phyloP scores from a whole-genome alignment of 2,113 vertebrate genomes.

The Monarcha castaneiventris region DNA sequence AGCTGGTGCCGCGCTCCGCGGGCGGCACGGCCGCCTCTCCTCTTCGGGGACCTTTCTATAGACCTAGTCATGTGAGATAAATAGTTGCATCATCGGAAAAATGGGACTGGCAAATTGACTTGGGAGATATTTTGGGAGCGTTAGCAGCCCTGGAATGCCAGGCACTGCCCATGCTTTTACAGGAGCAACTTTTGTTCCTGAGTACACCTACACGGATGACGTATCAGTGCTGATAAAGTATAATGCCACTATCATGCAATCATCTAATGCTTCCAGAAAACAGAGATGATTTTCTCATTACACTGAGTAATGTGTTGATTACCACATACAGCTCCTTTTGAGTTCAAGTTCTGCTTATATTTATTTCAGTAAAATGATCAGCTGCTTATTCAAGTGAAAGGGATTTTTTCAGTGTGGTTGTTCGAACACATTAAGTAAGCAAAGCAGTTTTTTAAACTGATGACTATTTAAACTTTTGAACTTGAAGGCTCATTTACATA shows the following conservation, averaged over 20 bases:
- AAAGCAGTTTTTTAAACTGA: neutral
- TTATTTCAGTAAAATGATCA: conserved; percentile 20
- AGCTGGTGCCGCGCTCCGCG: conserved; percentile 8
- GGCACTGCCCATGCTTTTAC: neutral
- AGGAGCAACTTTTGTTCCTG: neutral
- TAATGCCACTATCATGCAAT: conserved; percentile 1
- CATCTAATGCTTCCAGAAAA: conserved; percentile 19
- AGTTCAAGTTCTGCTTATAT: conserved; percentile 17
- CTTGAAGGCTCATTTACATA: neutral
- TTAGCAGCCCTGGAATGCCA: conserved; percentile 52
- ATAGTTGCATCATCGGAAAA: conserved; percentile 75
- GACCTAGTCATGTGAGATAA: conserved; percentile 81
- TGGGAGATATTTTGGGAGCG: conserved; percentile 39
- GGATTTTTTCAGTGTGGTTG: neutral
- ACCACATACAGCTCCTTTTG: conserved; percentile 22
- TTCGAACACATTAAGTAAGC: neutral
- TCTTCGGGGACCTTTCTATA: conserved; percentile 72
- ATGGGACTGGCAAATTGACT: conserved; percentile 71
- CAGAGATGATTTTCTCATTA: conserved; percentile 54
- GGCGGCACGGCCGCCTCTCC: conserved; percentile 27
- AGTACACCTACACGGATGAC: neutral
- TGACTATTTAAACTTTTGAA: neutral
- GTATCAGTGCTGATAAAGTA: neutral
- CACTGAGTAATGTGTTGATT: conserved; percentile 22
- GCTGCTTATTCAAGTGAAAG: conserved; percentile 19